Evolutionary conservation across 2,888 invertebrate species (phyloP), one percentile per base, ranked within the genome.

Genomic region (Hydroisotoma schaefferi): DNA sequence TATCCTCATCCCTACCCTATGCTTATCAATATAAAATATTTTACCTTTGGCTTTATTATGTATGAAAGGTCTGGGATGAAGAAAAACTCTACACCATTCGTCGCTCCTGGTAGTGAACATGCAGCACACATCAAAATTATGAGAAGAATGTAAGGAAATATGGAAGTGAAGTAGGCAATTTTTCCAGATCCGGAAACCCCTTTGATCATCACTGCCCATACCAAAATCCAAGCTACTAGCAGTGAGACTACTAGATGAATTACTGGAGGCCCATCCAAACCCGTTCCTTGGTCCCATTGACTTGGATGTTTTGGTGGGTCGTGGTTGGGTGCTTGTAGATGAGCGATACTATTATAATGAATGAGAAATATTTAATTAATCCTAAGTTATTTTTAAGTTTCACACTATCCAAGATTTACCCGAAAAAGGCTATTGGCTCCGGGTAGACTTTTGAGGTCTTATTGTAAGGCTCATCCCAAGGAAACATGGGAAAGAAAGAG

Each of bases 11-110:
- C n/a, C n/a, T n/a, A n/a, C n/a, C n/a, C n/a, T n/a, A n/a, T n/a
- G n/a, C n/a, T n/a, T n/a, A n/a, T n/a, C n/a, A n/a, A n/a, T n/a
- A n/a, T n/a, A n/a, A n/a, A n/a, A n/a, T 10, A 33, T 15, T 15
- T 40, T 40, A 40, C 40, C 15, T 85, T 84, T 73, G 87, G 87
- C 87, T 25, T 49, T 3, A 4, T 87, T 87, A 15, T 87, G 85
- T 85, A 85, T 75, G 1, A 73, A 62, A 52, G 55, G 51, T 25
- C 49, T 18, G 52, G 52, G 3, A 20, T 22, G 22, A 33, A 52
- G 23, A 52, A 52, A n/a, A 20, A 52, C 22, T 8, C 6, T 3
- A 52, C 12, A 5, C 52, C 52, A 22, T n/a, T 15, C 15, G 18
- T 10, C 12, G 52, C 33, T 8, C 52, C 52, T 10, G 10, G 4